Evolutionary conservation across 1,140 invertebrate genomes (phyloP).

Genomic region (Sesamia nonagrioides): DNA sequence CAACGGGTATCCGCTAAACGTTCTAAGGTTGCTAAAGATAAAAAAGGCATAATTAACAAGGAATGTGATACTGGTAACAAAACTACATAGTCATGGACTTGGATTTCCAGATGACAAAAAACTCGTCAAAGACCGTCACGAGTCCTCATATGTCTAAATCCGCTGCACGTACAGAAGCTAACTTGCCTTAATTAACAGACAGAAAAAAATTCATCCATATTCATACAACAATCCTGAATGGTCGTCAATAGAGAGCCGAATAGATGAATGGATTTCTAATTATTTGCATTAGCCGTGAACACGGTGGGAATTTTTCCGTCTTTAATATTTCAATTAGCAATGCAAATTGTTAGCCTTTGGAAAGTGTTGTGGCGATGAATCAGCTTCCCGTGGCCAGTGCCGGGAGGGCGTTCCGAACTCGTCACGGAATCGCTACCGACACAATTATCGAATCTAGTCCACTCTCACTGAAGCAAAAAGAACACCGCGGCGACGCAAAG

Average conservation of each 20-base stretch:
- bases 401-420: slow-evolving; percentile 66
- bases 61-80: not conserved
- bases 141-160: slow-evolving; percentile 9
- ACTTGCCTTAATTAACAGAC: slow-evolving; percentile 33
- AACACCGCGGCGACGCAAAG: slow-evolving; percentile 82
- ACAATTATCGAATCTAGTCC: slow-evolving; percentile 85
- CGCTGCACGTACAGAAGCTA: slow-evolving; percentile 26
- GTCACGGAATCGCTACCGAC: slow-evolving; percentile 82
- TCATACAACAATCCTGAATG: slow-evolving; percentile 34
- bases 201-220: slow-evolving; percentile 46
- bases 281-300: slow-evolving; percentile 47
- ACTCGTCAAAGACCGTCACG: not conserved
- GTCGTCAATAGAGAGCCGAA: slow-evolving; percentile 30
- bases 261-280: slow-evolving; percentile 43
- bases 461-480: slow-evolving; percentile 87
- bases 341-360: slow-evolving; percentile 43
- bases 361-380: slow-evolving; percentile 44
- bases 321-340: slow-evolving; percentile 46
- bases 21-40: slow-evolving; percentile 12
- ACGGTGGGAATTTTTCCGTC: slow-evolving; percentile 33
- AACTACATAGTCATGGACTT: slow-evolving; percentile 7
- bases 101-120: slow-evolving; percentile 2
- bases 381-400: slow-evolving; percentile 49
- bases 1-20: slow-evolving; percentile 20
- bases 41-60: slow-evolving; percentile 1